Evolutionary conservation across 2,888 invertebrate genomes (phyloP).

Genomic region (Thereva nobilitata): DNA sequence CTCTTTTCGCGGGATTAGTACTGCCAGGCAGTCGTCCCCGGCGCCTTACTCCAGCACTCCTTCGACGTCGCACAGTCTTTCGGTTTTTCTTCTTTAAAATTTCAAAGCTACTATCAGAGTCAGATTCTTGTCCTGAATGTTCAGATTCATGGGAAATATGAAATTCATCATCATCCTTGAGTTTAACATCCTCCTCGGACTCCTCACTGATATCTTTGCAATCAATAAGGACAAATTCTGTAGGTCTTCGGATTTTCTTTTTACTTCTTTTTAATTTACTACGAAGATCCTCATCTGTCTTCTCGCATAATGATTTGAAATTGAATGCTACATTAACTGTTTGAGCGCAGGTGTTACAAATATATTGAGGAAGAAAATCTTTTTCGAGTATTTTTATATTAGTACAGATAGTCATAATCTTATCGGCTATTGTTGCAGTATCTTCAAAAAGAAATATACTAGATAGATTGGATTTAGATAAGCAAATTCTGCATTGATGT

Average conservation of each 20-base stretch:
- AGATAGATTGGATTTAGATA: slow-evolving; percentile 49
- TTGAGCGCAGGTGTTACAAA: slow-evolving; percentile 54
- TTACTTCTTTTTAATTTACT: slow-evolving; percentile 55
- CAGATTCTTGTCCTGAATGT: slow-evolving; percentile 49
- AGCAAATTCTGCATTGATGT: slow-evolving; percentile 56
- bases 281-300: slow-evolving; percentile 55
- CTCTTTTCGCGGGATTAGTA: neutral
- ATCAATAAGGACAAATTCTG: slow-evolving; percentile 56
- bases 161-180: slow-evolving; percentile 55
- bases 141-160: slow-evolving; percentile 55
- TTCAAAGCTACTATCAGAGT: slow-evolving; percentile 49
- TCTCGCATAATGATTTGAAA: slow-evolving; percentile 54
- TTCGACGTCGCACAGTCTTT: slow-evolving; percentile 6
- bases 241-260: slow-evolving; percentile 53
- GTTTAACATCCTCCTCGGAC: slow-evolving; percentile 46
- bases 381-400: slow-evolving; percentile 53
- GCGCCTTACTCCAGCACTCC: slow-evolving; percentile 24
- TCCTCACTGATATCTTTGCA: slow-evolving; percentile 48
- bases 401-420: slow-evolving; percentile 57
- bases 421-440: slow-evolving; percentile 54
- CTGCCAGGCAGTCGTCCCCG: slow-evolving; percentile 20
- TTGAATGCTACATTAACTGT: slow-evolving; percentile 56
- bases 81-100: slow-evolving; percentile 41
- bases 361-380: slow-evolving; percentile 58
- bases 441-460: slow-evolving; percentile 53